Base-by-base conservation (phyloP, 2,797 vertebrate species). In the Melanogrammus aeglefinus region DNA sequence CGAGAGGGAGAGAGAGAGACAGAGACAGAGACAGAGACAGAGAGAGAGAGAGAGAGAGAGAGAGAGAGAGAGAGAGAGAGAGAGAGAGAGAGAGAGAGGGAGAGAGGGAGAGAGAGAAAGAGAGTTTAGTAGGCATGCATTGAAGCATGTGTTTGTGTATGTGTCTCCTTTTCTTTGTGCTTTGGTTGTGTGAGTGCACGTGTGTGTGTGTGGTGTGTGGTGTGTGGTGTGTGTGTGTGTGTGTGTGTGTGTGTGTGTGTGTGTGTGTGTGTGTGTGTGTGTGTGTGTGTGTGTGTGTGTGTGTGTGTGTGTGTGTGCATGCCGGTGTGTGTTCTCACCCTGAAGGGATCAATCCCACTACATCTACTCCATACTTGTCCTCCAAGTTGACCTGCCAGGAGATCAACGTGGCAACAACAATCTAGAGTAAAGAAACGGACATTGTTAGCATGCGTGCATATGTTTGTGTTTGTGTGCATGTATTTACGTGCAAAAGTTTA, bases 321-420 rank as follows among this genome's bases (percentile, higher is more conserved):
- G 78, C n/a, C 1, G 1, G 71, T 69, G 72, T 77, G 72, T 36
- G 35, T 78, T 78, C 96, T 96, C 78, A 99, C 98, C 97, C 96
- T 0, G 94, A 92, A 13, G 97, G 96, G 85, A 99, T 98, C 29
- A 80, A 0, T 71, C 97, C 97, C 76, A 99, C 97, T 7, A 96
- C 91, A 0, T 95, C 94, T 81, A 99, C 92, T 3, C 79, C 80
- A 83, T 95, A 98, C 38, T 80, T 88, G 0, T 5, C 31, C 0
- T 91, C 70, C 76, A 99, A 90, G 79, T 92, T 71, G 4, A 91
- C 89, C 0, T 95, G 93, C 0, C 95, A 97, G 70, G 96, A 97
- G 78, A 98, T 89, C 18, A 95, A 86, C 0, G 97, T 98, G 35
- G 96, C 97, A 38, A 96, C 79, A 0, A 97, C 82, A 75, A 99